Conservation (phyloP, 2,113 vertebrate species). For the Amia ocellicauda region DNA sequence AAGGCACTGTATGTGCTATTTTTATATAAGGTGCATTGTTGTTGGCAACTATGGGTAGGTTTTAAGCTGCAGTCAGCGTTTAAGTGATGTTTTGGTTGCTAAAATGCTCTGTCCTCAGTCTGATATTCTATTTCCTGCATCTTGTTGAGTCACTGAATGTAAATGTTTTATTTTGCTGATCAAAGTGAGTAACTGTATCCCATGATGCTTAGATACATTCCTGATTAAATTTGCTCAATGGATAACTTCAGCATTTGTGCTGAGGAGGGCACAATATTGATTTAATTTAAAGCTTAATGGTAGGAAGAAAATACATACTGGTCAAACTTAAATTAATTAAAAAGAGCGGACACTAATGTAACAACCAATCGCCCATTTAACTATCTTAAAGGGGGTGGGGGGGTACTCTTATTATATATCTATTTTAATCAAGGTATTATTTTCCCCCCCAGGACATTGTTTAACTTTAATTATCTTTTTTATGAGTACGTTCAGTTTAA, state of each 20-base stretch:
- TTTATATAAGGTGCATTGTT: no score
- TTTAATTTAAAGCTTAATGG: not conserved
- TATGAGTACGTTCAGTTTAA: no score
- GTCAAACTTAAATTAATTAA: not conserved
- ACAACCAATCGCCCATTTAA: not conserved
- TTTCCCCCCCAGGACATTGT: no score
- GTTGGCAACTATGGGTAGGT: no score
- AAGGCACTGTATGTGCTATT: no score
- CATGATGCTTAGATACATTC: not conserved
- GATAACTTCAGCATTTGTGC: not conserved
- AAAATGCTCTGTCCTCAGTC: not conserved
- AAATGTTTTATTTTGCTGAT: constrained; percentile 6
- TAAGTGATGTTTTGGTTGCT: not conserved
- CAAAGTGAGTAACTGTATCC: not conserved
- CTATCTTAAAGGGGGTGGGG: not conserved
- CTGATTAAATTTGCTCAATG: constrained; percentile 3
- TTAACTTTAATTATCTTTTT: no score
- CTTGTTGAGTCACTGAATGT: not conserved
- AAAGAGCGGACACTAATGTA: not conserved
- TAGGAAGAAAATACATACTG: not conserved
- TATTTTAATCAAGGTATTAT: no score
- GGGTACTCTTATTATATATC: not conserved
- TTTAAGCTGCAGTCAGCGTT: no score
- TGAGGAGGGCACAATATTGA: not conserved
- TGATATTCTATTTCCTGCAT: not conserved